Conservation (phyloP, 2,113 vertebrate species). For the Prinia subflava region DNA sequence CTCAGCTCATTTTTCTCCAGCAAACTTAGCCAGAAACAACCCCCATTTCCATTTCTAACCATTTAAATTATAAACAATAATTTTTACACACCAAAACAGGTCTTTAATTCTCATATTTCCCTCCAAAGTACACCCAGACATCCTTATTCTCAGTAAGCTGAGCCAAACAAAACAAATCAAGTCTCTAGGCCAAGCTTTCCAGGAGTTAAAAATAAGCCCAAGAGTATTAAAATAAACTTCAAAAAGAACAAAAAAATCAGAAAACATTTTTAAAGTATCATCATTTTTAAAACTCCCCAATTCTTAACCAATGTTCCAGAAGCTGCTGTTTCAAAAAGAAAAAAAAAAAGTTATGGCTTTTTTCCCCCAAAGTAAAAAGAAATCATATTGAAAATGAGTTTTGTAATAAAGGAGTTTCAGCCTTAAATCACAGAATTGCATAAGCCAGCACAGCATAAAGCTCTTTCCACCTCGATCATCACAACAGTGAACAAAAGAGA, state of each 20-base stretch:
- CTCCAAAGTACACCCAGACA: conserved; percentile 25
- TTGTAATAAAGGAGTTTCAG: not conserved
- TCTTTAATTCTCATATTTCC: not conserved
- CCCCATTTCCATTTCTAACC: conserved; percentile 10
- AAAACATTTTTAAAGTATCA: not conserved
- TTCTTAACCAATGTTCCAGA: not conserved
- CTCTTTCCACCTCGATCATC: not conserved
- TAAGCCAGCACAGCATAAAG: not conserved
- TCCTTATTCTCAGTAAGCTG: not conserved
- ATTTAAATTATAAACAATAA: conserved; percentile 13
- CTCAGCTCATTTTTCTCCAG: not conserved
- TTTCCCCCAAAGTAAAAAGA: not conserved
- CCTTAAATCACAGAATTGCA: not conserved
- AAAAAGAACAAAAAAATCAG: not conserved
- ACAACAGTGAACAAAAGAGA: not conserved
- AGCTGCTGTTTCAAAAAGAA: not conserved
- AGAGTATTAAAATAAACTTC: not conserved
- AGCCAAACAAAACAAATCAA: conserved; percentile 43
- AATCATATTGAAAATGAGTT: not conserved
- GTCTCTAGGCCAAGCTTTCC: not conserved
- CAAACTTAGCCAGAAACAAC: conserved; percentile 1
- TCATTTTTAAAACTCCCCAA: not conserved
- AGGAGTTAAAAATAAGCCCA: conserved; percentile 6
- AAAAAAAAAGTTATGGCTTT: not conserved
- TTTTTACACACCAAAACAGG: not conserved